Evolutionary conservation across 30 jellyfish, hydroid and myxozoan species (phyloP), one percentile per base, ranked within the genome.

Genomic region (Aurelia aurita): DNA sequence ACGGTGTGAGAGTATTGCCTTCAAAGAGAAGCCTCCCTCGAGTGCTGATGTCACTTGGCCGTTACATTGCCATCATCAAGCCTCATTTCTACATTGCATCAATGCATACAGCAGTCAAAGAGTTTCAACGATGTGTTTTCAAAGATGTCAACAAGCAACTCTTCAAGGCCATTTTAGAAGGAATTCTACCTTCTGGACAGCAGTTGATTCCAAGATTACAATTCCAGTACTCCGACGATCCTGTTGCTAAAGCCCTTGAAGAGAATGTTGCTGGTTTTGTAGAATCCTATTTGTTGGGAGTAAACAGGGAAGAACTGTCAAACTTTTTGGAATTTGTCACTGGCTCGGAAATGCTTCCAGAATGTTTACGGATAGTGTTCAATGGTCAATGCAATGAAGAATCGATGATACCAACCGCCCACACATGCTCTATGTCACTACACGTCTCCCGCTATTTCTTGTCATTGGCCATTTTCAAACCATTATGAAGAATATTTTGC

Each of bases 331-430:
- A 39, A 16, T 63, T 3, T 63, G 75, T 63, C 12, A 21, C 75
- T 63, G 75, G 75, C 16, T n/a, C 47, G 47, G 75, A 63, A 63
- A 63, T 27, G 28, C 34, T 63, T 21, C 75, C 34, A 19, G 75
- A 63, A 27, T 5, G 47, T 22, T 21, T 63, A 21, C 75, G 75
- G 7, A 19, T 63, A 31, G 75, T 5, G 28, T 63, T 63, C 34
- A 63, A 63, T 39, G 75, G 75, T 21, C 47, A 63, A 63, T 21
- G 22, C 44, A 63, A 63, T 63, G 75, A 63, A 26, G 75, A 21
- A 8, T 21, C 28, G 0, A 63, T 63, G 75, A 39, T 21, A 27
- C 75, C 45, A 19, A 63, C 28, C 10, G 75, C 75, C 11, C 28
- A 63, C 75, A 63, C 75, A 26, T 63, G 75, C 75, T 63, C 75